These are phyloP conservation scores for Archilochus colubris DNA, from an alignment of 2,113 vertebrate genomes.

Conservation along the genomic window DNA sequence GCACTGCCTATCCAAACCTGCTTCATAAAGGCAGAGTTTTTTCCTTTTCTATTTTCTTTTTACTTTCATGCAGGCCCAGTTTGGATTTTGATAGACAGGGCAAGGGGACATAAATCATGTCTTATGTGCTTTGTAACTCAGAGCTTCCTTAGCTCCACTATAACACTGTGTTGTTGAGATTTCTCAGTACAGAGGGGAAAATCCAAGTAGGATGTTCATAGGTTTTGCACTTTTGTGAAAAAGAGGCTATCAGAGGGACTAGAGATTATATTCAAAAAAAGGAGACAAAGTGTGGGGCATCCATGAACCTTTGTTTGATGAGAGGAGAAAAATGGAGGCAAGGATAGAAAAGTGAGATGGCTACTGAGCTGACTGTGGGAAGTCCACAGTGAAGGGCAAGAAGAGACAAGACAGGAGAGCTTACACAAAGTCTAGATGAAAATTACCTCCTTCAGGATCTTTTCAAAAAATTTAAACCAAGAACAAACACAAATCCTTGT, in stretches of 20 bases:
- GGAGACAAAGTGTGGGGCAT: rapidly evolving
- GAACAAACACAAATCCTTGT: neutral
- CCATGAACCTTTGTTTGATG: neutral
- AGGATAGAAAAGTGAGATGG: neutral
- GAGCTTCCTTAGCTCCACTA: neutral
- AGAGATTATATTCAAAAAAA: neutral
- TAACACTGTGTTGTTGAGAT: neutral
- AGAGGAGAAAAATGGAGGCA: neutral
- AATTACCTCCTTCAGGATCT: neutral
- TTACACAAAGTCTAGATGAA: neutral
- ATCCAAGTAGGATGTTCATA: neutral
- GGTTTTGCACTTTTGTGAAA: neutral
- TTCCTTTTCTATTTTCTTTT: neutral
- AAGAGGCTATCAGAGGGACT: neutral
- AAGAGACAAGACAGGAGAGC: neutral
- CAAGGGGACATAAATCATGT: neutral
- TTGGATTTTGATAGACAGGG: neutral
- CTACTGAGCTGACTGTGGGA: neutral
- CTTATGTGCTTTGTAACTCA: neutral
- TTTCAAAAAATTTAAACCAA: neutral
- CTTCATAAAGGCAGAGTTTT: neutral
- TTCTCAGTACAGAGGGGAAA: neutral
- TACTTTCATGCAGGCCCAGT: neutral
- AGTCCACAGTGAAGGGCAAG: neutral
- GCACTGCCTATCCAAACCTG: neutral